phyloP scores from a whole-genome alignment of 2,888 invertebrate genomes.

The Resseliella maxima region DNA sequence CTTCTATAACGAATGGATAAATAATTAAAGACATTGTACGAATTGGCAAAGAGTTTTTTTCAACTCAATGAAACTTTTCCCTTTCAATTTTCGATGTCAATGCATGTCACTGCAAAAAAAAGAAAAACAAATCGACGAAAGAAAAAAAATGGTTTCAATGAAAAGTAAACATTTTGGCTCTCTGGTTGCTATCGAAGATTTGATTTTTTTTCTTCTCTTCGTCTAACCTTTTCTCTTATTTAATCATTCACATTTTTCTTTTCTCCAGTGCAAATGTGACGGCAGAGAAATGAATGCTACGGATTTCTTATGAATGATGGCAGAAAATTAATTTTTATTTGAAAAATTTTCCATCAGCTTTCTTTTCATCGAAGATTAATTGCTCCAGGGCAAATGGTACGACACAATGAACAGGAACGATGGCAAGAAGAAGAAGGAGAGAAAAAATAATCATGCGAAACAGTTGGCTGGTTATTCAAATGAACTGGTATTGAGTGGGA shows the following conservation, averaged over 20 bases:
- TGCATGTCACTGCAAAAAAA: not conserved
- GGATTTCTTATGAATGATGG: slow-evolving; percentile 5
- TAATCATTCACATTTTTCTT: not conserved
- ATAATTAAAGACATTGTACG: slow-evolving; percentile 26
- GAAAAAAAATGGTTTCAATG: not conserved
- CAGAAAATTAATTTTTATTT: slow-evolving; percentile 40
- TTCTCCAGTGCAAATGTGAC: no score
- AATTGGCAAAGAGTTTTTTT: slow-evolving; percentile 24
- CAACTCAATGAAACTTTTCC: not conserved
- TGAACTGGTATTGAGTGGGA: not conserved
- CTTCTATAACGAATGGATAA: not conserved
- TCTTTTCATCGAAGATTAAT: slow-evolving; percentile 19
- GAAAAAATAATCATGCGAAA: not conserved
- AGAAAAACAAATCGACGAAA: slow-evolving; percentile 9
- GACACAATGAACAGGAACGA: slow-evolving; percentile 6
- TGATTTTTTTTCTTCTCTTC: not conserved
- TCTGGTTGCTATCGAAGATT: not conserved
- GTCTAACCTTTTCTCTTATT: not conserved
- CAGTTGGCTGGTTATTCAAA: not conserved
- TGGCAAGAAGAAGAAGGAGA: no score
- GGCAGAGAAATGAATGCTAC: not conserved
- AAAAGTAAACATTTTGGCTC: slow-evolving; percentile 16
- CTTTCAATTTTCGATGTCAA: slow-evolving; percentile 19
- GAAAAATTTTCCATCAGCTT: slow-evolving; percentile 22
- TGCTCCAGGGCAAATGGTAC: slow-evolving; percentile 35